Evolutionary conservation across 1,140 invertebrate genomes (phyloP), one percentile per base, ranked within the genome.

Genomic region (Scaptomyza graminum): DNA sequence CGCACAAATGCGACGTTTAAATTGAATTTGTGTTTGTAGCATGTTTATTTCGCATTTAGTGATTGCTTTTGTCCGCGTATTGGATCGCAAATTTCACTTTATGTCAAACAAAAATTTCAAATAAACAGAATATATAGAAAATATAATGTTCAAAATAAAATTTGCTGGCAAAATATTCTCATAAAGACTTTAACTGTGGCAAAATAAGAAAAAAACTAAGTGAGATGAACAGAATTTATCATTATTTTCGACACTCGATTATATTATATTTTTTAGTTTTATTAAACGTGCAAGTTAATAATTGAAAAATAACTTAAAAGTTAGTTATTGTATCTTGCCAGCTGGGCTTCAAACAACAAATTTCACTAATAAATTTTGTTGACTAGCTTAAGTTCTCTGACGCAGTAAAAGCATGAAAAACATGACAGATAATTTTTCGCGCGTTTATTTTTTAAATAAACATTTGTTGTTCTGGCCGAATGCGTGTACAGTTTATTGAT

Each of bases 21-120:
- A 84, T 85, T 84, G 77, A 81, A 81, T 87, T 77, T 71, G 46
- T 50, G 74, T 70, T 74, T 78, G 62, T 66, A 54, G 60, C 61
- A 65, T 79, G 71, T 71, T 79, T 69, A 73, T 76, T 64, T 67
- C 65, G 28, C 43, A 65, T 59, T 63, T 56, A 50, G 39, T 60
- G 25, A 16, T 43, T 43, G 43, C 13, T 47, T 47, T 18, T 1
- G 3, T 15, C 41, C 37, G 43, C 18, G 52, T 5, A 47, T 75
- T 52, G 59, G 68, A 51, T 64, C 50, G 55, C 61, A 66, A 66
- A 61, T 44, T 49, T 57, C 44, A 13, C 41, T 47, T 31, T 41
- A 25, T n/a, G 44, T 7, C 8, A 37, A 72, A 65, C 57, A 3
- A 22, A 22, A 1, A 22, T 22, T 22, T 1, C 2, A 69, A 43